A percentile compares a stretch with the other conserved stretches of the same genome.
Evolutionary conservation across 2,888 invertebrate species (phyloP).

Genomic region (Eilema depressum): DNA sequence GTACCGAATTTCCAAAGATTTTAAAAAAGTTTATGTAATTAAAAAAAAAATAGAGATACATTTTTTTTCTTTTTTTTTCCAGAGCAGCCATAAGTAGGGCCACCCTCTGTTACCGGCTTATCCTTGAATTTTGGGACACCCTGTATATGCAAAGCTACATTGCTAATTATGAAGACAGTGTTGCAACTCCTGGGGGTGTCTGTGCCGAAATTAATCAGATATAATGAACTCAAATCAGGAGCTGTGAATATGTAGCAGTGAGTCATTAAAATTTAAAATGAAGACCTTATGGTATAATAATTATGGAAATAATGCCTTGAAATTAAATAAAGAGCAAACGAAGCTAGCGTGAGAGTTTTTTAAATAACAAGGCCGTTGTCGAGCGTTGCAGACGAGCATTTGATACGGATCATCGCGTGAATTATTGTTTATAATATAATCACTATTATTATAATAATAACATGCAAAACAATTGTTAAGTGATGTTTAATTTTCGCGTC

Average conservation of each 20-base stretch:
- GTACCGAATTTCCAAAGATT: too few species aligned
- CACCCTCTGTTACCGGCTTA: too few species aligned
- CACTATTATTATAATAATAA: constrained; percentile 8
- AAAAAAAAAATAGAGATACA: too few species aligned
- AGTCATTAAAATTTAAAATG: not conserved
- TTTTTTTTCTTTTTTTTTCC: too few species aligned
- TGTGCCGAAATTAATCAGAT: not conserved
- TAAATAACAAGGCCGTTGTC: constrained; percentile 41
- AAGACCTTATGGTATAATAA: constrained; percentile 1
- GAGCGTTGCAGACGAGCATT: constrained; percentile 27
- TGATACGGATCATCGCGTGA: constrained; percentile 22
- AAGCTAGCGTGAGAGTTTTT: constrained; percentile 28
- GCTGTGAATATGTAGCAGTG: not conserved
- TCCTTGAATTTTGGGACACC: too few species aligned
- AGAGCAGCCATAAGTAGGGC: too few species aligned
- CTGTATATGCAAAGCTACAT: not conserved
- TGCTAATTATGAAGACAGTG: not conserved
- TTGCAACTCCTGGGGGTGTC: not conserved
- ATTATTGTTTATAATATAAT: constrained; percentile 8
- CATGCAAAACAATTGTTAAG: not conserved
- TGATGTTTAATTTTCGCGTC: not conserved
- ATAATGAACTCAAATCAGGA: not conserved
- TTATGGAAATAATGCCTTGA: constrained; percentile 12
- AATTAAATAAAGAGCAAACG: constrained; percentile 10
- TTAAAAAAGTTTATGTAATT: too few species aligned